Conservation (phyloP, 2,888 invertebrate species). For the Ectemnius lituratus region DNA sequence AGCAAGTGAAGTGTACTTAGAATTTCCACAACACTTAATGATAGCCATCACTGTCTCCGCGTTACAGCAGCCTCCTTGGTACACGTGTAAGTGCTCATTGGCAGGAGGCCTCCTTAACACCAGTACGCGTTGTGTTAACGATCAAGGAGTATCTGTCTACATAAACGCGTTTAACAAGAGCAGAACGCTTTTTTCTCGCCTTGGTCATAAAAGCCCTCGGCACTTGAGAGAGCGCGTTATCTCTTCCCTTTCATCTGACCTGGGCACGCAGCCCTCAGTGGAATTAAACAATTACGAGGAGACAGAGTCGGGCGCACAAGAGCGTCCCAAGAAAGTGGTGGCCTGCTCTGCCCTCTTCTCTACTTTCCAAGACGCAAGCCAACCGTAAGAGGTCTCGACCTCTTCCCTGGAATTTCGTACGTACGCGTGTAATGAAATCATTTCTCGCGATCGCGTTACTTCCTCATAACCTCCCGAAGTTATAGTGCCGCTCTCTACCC, state of each 20-base stretch:
- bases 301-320: conserved; percentile 38
- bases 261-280: conserved; percentile 43
- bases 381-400: neutral
- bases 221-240: conserved; percentile 41
- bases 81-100: conserved; percentile 50
- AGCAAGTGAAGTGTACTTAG: conserved; percentile 16
- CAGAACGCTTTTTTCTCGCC: conserved; percentile 23
- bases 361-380: conserved; percentile 25
- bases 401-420: conserved; percentile 20
- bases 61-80: conserved; percentile 37
- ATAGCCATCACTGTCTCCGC: conserved; percentile 30
- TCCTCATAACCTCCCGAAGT: neutral
- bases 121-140: conserved; percentile 51
- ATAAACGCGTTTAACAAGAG: conserved; percentile 38
- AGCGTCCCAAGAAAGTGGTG: conserved; percentile 55
- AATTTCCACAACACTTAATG: conserved; percentile 42
- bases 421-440: conserved; percentile 20
- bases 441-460: conserved; percentile 1
- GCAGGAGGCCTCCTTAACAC: conserved; percentile 47
- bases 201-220: conserved; percentile 39
- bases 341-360: conserved; percentile 29
- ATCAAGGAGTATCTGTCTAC: conserved; percentile 51
- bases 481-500: too few species aligned
- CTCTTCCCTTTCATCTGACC: conserved; percentile 64
- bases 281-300: conserved; percentile 69